Conservation (phyloP, 1,140 invertebrate genomes). For the Ericerus pela region DNA sequence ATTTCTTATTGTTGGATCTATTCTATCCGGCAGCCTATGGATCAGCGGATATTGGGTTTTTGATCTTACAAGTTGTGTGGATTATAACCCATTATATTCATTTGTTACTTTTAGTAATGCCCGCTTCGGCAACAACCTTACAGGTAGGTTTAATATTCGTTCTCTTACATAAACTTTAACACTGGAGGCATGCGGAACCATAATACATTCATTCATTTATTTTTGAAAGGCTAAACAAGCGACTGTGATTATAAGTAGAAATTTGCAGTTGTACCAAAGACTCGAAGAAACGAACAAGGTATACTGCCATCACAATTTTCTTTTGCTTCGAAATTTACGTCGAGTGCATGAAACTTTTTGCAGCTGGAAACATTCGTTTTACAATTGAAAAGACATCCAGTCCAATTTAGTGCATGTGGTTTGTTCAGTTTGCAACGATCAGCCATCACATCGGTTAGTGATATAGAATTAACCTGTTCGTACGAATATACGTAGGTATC, state of each 20-base stretch:
- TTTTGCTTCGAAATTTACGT: neutral
- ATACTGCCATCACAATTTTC: neutral
- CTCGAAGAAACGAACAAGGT: constrained; percentile 8
- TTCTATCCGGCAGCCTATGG: constrained; percentile 20
- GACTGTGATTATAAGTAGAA: constrained; percentile 14
- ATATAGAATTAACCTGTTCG: too few species aligned
- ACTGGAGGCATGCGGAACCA: neutral
- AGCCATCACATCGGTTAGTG: constrained; percentile 19
- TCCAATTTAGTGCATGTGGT: constrained; percentile 17
- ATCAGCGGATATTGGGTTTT: constrained; percentile 17
- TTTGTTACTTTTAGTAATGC: constrained; percentile 17
- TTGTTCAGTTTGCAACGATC: constrained; percentile 16
- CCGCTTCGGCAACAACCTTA: constrained; percentile 13
- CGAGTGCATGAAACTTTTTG: neutral
- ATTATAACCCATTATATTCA: constrained; percentile 18
- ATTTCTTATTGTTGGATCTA: constrained; percentile 20
- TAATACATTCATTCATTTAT: neutral
- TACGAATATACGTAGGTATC: too few species aligned
- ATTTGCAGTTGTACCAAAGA: constrained; percentile 3
- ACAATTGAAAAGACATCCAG: constrained; percentile 14
- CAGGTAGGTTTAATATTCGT: constrained; percentile 12
- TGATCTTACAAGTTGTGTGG: constrained; percentile 18
- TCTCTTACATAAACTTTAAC: neutral
- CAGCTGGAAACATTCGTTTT: constrained; percentile 18
- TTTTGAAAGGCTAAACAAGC: constrained; percentile 15